Conservation (phyloP, 2,888 invertebrate genomes). For the Myathropa florea region DNA sequence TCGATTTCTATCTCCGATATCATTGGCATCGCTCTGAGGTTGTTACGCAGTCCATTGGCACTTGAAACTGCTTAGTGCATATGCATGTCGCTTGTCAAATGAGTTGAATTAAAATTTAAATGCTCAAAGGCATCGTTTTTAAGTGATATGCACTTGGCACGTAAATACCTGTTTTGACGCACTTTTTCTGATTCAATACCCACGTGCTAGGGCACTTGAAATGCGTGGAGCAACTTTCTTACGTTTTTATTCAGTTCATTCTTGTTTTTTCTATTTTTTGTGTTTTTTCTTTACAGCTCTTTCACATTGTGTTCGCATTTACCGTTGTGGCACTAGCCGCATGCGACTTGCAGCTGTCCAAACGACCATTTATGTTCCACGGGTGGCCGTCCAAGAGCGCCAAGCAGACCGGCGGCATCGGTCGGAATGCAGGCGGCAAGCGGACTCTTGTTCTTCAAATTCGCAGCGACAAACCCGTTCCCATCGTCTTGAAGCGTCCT, state of each 20-base stretch:
- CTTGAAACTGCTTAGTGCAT: not conserved
- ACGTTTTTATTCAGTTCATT: constrained; percentile 7
- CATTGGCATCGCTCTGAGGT: not conserved
- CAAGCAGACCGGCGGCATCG: constrained; percentile 73
- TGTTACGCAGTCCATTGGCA: constrained; percentile 30
- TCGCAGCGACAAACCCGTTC: constrained; percentile 79
- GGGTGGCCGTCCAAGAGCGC: constrained; percentile 76
- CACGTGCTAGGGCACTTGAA: constrained; percentile 68
- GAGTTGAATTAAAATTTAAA: constrained; percentile 27
- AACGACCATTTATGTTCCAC: constrained; percentile 75
- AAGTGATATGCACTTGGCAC: constrained; percentile 45
- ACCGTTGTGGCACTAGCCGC: constrained; percentile 71
- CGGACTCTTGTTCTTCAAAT: constrained; percentile 79
- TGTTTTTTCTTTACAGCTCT: constrained; percentile 37
- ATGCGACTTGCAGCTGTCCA: constrained; percentile 74
- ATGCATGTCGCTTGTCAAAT: not conserved
- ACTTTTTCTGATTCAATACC: constrained; percentile 17
- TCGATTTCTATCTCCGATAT: not conserved
- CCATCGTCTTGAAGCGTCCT: constrained; percentile 77
- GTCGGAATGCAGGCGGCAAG: constrained; percentile 71
- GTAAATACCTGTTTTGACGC: constrained; percentile 8
- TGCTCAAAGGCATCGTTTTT: not conserved
- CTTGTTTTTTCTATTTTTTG: constrained; percentile 12
- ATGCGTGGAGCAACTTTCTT: constrained; percentile 49
- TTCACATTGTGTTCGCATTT: constrained; percentile 44